Base-by-base conservation (phyloP, 2,888 invertebrate genomes). In the Hyppa rectilinea region DNA sequence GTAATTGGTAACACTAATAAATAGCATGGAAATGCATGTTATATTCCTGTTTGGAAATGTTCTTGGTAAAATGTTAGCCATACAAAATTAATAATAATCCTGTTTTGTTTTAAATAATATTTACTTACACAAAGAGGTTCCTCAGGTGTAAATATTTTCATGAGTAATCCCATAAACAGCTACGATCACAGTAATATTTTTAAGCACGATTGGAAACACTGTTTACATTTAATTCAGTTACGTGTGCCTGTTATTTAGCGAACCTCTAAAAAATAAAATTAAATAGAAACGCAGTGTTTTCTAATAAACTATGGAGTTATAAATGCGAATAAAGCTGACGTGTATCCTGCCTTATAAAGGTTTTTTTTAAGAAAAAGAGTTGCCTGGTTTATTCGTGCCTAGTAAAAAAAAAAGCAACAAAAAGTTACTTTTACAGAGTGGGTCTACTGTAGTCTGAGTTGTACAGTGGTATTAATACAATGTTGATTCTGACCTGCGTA, bases 401-500 rank as follows among this genome's bases (percentile, higher is more conserved):
- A 4, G 4, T n/a, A 50, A 26, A 49, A 49, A 17, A 17, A 49
- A 26, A 26, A 3, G 0, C 3, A 29, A 17, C 7, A 17, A 17
- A 26, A 26, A 26, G 26, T 7, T 29, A 50, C 7, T 50, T 50
- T 29, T 29, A 7, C 26, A 26, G 26, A 50, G 23, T 60, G 23
- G n/a, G 10, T 6, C 43, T 77, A 68, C 63, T 77, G 62, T 6
- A 7, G 9, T 7, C 17, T 4, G 12, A 5, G 55, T 72, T 72
- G 53, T 52, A 75, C 70, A 52, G 67, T 74, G 74, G 71, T 61
- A 56, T 81, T 74, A 76, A 72, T 71, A 61, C 74, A 71, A 72
- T 67, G 77, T 78, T 47, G 59, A 58, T 74, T 77, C 80, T 82
- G 75, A 95, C 95, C 92, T 94, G 95, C 82, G 90, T 89, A 60